A percentile compares a stretch with the other conserved stretches of the same genome.
Evolutionary conservation across 2,113 vertebrate genomes (phyloP).

Genomic region (Microtus richardsoni): DNA sequence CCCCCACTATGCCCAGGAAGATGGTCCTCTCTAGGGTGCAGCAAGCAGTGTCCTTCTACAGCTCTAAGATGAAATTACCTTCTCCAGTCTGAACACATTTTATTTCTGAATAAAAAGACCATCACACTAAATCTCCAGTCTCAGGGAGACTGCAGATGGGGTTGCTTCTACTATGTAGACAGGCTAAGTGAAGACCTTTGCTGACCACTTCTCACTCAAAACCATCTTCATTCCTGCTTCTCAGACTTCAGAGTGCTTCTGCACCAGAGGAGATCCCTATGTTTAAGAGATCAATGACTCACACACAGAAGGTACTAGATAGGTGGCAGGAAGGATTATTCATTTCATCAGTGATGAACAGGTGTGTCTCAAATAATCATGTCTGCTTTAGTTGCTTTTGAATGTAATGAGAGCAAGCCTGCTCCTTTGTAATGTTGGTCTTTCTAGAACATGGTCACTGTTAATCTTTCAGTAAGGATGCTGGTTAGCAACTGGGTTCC

Average conservation of each 20-base stretch:
- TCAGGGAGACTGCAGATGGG: neutral
- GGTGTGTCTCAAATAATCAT: neutral
- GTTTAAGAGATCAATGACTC: neutral
- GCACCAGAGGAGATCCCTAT: neutral
- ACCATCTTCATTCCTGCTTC: neutral
- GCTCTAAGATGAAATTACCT: too few relatives aligned
- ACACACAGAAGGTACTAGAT: accelerated
- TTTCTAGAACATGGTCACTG: too few relatives aligned
- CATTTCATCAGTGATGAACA: neutral
- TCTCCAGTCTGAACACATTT: neutral
- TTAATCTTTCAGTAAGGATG: accelerated
- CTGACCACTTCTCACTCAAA: neutral
- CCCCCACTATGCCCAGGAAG: neutral
- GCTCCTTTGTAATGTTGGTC: neutral
- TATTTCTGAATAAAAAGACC: neutral
- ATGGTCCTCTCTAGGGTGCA: too few relatives aligned
- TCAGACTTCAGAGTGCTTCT: neutral
- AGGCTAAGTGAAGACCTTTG: too few relatives aligned
- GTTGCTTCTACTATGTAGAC: too few relatives aligned
- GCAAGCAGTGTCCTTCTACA: neutral
- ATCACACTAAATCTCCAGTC: accelerated
- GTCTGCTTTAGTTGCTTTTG: neutral
- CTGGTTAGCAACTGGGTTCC: accelerated
- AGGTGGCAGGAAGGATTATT: neutral
- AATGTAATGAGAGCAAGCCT: neutral